Conservation (phyloP, 2,888 invertebrate species). For the Clitarchus hookeri region DNA sequence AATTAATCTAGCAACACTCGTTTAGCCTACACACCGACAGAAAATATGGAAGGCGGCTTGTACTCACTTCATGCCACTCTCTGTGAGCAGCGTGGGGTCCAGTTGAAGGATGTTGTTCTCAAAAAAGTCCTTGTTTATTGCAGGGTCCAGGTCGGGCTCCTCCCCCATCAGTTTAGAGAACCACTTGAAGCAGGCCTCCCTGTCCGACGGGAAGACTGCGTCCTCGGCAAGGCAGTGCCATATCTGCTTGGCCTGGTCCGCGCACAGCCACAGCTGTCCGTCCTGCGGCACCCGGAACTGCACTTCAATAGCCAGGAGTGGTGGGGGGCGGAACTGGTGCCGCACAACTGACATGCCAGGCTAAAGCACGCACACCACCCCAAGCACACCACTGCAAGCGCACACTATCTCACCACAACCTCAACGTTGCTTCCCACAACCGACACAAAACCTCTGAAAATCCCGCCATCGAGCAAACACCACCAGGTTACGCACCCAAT, state of each 20-base stretch:
- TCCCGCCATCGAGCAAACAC: too few relatives aligned
- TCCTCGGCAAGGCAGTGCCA: constrained; percentile 96
- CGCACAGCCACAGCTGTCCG: constrained; percentile 95
- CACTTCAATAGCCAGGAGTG: constrained; percentile 6
- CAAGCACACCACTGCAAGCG: too few relatives aligned
- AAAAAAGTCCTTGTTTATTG: constrained; percentile 94
- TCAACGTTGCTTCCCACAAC: too few relatives aligned
- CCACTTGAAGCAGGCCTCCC: constrained; percentile 98
- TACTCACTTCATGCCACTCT: constrained; percentile 88
- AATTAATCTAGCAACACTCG: too few relatives aligned
- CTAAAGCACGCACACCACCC: not conserved
- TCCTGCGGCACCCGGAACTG: constrained; percentile 60
- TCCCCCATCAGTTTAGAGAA: constrained; percentile 97
- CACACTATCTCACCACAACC: too few relatives aligned
- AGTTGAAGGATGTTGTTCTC: constrained; percentile 91
- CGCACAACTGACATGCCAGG: not conserved
- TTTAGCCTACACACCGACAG: too few relatives aligned
- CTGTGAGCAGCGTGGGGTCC: constrained; percentile 88
- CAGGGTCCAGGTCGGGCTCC: constrained; percentile 95
- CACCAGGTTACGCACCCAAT: too few relatives aligned
- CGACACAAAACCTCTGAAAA: too few relatives aligned
- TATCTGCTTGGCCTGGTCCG: constrained; percentile 95
- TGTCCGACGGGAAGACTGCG: constrained; percentile 88
- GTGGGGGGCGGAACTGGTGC: not conserved
- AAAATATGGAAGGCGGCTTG: not conserved